Conservation (phyloP, 2,797 vertebrate species). For the Hoplostethus atlanticus region DNA sequence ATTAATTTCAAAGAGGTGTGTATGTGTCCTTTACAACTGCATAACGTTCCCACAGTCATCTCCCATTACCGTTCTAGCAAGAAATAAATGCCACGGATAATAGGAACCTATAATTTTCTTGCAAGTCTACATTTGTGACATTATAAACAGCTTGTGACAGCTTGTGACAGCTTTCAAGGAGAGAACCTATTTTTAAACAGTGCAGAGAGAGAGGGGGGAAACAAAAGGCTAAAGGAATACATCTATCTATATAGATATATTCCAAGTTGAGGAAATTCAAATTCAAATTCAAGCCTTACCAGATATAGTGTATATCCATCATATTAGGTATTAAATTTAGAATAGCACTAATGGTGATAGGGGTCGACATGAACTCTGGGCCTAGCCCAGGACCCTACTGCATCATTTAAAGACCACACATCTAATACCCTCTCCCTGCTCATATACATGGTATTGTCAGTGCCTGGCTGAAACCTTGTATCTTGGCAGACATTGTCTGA, state of each 20-base stretch:
- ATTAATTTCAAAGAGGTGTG: slow-evolving; percentile 4
- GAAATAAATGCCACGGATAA: slow-evolving; percentile 18
- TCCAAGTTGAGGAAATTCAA: slow-evolving; percentile 56
- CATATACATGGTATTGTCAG: not conserved
- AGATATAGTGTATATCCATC: slow-evolving; percentile 30
- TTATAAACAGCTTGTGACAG: slow-evolving; percentile 22
- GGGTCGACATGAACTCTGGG: slow-evolving; percentile 42
- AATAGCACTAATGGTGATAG: slow-evolving; percentile 53
- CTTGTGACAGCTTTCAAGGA: slow-evolving; percentile 22
- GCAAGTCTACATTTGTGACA: slow-evolving; percentile 31
- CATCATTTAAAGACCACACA: slow-evolving; percentile 51
- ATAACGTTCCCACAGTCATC: not conserved
- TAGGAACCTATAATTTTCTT: slow-evolving; percentile 35
- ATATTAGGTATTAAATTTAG: slow-evolving; percentile 47
- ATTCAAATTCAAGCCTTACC: slow-evolving; percentile 42
- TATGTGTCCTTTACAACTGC: not conserved
- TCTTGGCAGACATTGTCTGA: slow-evolving; percentile 9
- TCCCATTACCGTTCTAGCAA: slow-evolving; percentile 8
- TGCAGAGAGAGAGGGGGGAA: slow-evolving; percentile 7
- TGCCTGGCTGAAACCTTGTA: slow-evolving; percentile 2
- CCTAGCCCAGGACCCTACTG: slow-evolving; percentile 32
- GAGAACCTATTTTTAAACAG: slow-evolving; percentile 46
- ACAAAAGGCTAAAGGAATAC: not conserved
- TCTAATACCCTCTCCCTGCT: not conserved
- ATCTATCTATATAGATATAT: slow-evolving; percentile 17